These are phyloP conservation scores for Falcaria lacertinaria DNA, from an alignment of 2,888 invertebrate genomes.

Conservation along the genomic window DNA sequence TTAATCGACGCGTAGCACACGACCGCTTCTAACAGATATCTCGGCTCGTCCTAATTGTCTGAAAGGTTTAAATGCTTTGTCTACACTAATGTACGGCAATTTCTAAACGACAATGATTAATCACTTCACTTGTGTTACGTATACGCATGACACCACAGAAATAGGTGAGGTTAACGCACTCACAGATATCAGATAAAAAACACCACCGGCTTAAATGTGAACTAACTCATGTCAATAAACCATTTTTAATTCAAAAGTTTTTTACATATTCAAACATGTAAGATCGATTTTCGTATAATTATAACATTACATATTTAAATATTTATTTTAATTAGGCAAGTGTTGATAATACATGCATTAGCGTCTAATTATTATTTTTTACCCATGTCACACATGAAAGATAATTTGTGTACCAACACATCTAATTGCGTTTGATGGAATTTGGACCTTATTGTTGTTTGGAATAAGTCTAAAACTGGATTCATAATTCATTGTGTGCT, in stretches of 20 bases:
- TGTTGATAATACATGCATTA: constrained; percentile 17
- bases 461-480: constrained; percentile 21
- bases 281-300: neutral
- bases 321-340: constrained; percentile 28
- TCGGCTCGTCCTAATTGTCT: neutral
- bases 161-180: constrained; percentile 2
- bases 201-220: neutral
- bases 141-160: neutral
- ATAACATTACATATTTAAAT: constrained; percentile 13
- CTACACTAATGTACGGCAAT: neutral
- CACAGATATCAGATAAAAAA: constrained; percentile 1
- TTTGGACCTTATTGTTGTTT: constrained; percentile 19
- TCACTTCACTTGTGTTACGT: neutral
- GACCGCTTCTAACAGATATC: too few relatives aligned
- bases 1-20: too few relatives aligned
- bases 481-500: constrained; percentile 12
- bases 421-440: constrained; percentile 15
- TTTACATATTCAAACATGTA: neutral
- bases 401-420: constrained; percentile 17
- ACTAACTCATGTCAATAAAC: neutral
- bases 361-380: constrained; percentile 33
- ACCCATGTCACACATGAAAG: constrained; percentile 33
- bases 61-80: neutral
- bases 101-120: constrained; percentile 1
- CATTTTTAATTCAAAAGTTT: neutral